Evolutionary conservation across 2,797 vertebrate species (phyloP).

Genomic region (Poeciliopsis turneri): DNA sequence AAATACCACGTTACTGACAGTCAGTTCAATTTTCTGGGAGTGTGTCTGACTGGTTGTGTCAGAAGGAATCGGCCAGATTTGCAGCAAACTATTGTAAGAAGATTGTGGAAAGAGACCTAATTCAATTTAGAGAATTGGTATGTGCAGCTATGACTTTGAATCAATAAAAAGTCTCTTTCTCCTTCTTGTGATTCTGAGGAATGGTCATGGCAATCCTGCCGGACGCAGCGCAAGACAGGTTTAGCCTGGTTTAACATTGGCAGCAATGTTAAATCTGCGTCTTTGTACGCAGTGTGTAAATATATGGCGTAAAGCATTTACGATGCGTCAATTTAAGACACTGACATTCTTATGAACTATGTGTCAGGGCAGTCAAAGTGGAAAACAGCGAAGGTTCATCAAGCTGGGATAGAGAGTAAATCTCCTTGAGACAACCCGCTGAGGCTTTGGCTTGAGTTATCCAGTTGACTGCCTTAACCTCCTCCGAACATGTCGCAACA

Average conservation of each 20-base stretch:
- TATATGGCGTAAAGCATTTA: background rate
- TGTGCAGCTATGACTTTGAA: background rate
- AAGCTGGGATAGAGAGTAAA: background rate
- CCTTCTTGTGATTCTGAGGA: background rate
- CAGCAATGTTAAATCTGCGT: background rate
- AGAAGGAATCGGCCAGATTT: background rate
- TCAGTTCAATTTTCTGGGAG: no score
- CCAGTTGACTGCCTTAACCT: constrained; percentile 20
- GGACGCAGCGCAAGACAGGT: background rate
- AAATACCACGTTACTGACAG: background rate
- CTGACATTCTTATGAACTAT: background rate
- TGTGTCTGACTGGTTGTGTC: background rate
- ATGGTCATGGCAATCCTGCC: background rate
- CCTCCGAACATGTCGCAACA: constrained; percentile 3
- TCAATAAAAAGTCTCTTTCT: background rate
- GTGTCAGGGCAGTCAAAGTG: background rate
- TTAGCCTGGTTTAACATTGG: background rate
- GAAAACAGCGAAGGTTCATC: background rate
- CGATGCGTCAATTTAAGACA: background rate
- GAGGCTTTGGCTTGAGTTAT: constrained; percentile 5
- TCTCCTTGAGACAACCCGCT: background rate
- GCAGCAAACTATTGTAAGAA: background rate
- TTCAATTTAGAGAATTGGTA: background rate
- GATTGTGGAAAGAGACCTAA: background rate
- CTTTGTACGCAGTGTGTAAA: background rate